Base-by-base conservation (phyloP, 2,888 invertebrate genomes). In the Zonitis immaculata region DNA sequence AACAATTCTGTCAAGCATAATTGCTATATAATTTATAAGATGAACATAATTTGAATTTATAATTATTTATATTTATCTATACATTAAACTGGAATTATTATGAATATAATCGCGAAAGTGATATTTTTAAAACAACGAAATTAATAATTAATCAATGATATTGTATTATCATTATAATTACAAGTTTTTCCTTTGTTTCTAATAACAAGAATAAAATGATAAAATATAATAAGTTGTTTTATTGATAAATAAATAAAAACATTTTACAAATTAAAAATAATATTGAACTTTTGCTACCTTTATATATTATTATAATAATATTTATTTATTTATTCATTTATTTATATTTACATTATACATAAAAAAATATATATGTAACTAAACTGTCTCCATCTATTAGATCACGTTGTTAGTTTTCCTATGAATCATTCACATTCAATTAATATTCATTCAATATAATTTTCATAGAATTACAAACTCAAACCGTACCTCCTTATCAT, bases 341-440 rank as follows among this genome's bases (percentile, higher is more conserved):
- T 26, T 7, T 26, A 26, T 7, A 7, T 18, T 39, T 39, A 20
- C 18, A 39, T 39, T 11, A 39, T 18, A 39, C 11, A 39, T 11
- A 18, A 39, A 39, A 6, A 18, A 3, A 11, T 18, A 8, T 35
- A 35, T 4, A 14, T 32, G 6, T 44, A 27, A 20, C 22, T 45
- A 12, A 16, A 44, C 22, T 45, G 28, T 18, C 45, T 45, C 45
- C 45, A 45, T 45, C 45, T 44, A 44, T 44, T 18, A 39, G 39
- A 11, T 25, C 12, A 14, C 22, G 9, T 25, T 44, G 16, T 28
- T 16, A 14, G 22, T 27, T 44, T 44, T 11, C 12, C 16, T 45
- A 45, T 45, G 45, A 45, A 45, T 45, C 45, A 45, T 45, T 27
- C 45, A 45, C 18, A 25, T 27, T 30, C 28, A 45, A 45, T 45